Evolutionary conservation across 2,797 vertebrate genomes (phyloP), one percentile per base, ranked within the genome.

Genomic region (Anguilla pacifica): DNA sequence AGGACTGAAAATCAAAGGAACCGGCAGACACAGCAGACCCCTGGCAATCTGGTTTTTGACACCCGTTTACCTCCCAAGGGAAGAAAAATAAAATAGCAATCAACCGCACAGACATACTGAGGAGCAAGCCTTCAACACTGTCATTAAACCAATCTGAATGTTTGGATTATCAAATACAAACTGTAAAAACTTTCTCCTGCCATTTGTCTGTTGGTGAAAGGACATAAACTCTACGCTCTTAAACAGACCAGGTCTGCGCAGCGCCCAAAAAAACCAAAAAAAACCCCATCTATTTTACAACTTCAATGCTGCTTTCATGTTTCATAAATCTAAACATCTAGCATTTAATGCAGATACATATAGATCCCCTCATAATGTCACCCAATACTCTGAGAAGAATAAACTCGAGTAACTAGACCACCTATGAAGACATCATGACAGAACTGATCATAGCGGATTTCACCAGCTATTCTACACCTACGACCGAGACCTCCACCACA

Each of bases 201-300:
- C 15, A 25, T 83, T 70, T 70, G 28, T 19, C 17, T 28, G 51
- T 13, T 82, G 31, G 51, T 25, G 31, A 84, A 46, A 31, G 59
- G 79, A 49, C 61, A 79, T 17, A 87, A 77, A 70, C 3, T 39
- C 6, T 67, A 35, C n/a, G 15, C 57, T 59, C 57, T 59, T 51
- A 61, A 81, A 67, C 43, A 83, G 77, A 39, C 57, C 46, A 46
- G 15, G 31, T 39, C 28, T n/a, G 13, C 67, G 19, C 25, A 25
- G 61, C 72, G 39, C 51, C 43, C 43, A 46, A 46, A 55, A 2
- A 64, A 87, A 64, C 49, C 28, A 59, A 59, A 39, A 87, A 84
- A 87, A 87, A 83, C 77, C 67, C 77, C 67, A 82, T 72, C 83
- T 74, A 84, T 57, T 67, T 46, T 25, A 10, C 13, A 22, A n/a